These are phyloP conservation scores for Antheraea yamamai DNA, from an alignment of 2,888 invertebrate species.

Conservation along the genomic window DNA sequence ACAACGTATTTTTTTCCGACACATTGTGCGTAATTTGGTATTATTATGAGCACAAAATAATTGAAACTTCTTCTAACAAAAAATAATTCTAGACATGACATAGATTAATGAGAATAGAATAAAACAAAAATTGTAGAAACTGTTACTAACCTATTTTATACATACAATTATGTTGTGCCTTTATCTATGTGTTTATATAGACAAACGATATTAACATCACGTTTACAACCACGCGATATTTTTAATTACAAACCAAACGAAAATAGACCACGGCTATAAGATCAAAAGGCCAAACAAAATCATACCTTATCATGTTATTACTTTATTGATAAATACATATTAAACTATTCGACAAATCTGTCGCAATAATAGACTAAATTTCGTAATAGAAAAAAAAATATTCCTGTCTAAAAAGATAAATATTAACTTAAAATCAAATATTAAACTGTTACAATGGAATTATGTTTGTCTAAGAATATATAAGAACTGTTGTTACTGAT, in stretches of 20 bases:
- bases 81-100: too few species aligned
- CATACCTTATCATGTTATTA: conserved; percentile 2
- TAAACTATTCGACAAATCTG: conserved; percentile 23
- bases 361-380: conserved; percentile 29
- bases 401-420: neutral
- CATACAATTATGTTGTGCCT: too few species aligned
- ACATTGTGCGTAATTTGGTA: too few species aligned
- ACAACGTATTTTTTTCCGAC: too few species aligned
- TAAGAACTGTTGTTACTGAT: conserved; percentile 29
- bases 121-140: too few species aligned
- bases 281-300: conserved; percentile 16
- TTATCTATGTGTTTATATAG: neutral
- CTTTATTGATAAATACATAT: neutral
- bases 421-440: conserved; percentile 14
- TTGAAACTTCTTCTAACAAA: too few species aligned
- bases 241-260: neutral
- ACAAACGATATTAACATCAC: neutral
- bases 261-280: neutral
- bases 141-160: too few species aligned
- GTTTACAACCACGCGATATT: neutral
- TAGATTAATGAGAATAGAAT: too few species aligned
- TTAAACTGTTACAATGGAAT: conserved; percentile 18
- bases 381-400: conserved; percentile 20
- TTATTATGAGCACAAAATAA: too few species aligned
- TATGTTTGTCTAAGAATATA: conserved; percentile 46